Evolutionary conservation across 2,113 vertebrate species (phyloP), one percentile per base, ranked within the genome.

Genomic region (Rhinolophus sinicus): DNA sequence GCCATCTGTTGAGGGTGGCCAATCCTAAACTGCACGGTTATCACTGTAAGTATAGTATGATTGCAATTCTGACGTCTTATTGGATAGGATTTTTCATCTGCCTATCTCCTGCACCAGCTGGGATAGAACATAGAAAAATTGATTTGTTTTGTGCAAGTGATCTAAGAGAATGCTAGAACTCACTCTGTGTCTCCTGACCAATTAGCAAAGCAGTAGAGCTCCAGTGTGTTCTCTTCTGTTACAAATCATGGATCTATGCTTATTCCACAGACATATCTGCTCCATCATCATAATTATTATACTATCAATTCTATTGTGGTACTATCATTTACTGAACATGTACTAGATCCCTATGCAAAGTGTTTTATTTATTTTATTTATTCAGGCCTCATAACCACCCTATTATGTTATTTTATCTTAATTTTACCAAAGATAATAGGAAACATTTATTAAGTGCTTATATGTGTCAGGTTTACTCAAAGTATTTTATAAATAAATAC

Each of bases 291-390:
- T 75, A 56, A 72, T 38, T 89, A 54, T 47, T 44, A 44, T 26
- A 26, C 58, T 72, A 93, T 60, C 38, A 77, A 92, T 64, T 67
- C 19, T 65, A 73, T 52, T 91, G 58, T 2, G 73, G 81, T 65
- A 80, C 33, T 60, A 67, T 60, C 33, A 80, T 73, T 80, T 73
- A 72, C 81, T 94, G n/a, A 94, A 90, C 21, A 87, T 44, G 15
- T 82, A 82, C 75, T 76, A 82, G 54, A 38, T 81, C 22, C 33
- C 52, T 40, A 19, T 62, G 28, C 40, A 75, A 94, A 91, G 75
- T 87, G 15, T 72, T 93, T 64, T 90, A 50, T 58, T 90, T 96
- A 90, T 75, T 96, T 90, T 80, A 75, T 67, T 90, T 60, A 94
- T 62, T 82, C 38, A 81, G 72, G 50, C 26, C 28, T 75, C 67